Conservation (phyloP, 2,113 vertebrate genomes). For the Felis chaus region DNA sequence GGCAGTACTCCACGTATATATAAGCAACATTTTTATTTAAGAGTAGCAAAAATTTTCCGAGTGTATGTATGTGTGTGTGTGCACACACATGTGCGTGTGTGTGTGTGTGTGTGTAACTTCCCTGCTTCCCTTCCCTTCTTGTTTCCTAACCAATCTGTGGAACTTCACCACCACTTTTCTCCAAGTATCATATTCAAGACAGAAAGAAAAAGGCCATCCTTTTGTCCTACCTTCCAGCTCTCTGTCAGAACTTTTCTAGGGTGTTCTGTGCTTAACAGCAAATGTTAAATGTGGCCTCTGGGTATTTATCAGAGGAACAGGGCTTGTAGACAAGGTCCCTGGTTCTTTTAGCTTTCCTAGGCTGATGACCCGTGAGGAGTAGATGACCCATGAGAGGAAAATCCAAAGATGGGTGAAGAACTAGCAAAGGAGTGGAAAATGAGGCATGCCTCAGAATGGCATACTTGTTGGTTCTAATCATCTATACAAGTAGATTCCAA, state of each 20-base stretch:
- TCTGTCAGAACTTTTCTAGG: not conserved
- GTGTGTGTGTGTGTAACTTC: not conserved
- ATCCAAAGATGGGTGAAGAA: not conserved
- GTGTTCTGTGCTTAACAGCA: not conserved
- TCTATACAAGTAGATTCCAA: conserved; percentile 35
- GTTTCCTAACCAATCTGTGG: not conserved
- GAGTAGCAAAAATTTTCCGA: not conserved
- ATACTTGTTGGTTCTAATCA: not conserved
- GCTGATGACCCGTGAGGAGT: not conserved
- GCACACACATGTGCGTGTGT: too few species aligned
- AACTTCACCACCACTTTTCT: not conserved
- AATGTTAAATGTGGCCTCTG: not conserved
- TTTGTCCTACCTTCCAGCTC: not conserved
- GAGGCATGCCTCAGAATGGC: not conserved
- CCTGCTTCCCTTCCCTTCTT: not conserved
- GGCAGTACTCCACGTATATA: not conserved
- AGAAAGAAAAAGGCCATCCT: not conserved
- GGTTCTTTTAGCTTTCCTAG: not conserved
- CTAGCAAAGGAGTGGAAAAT: not conserved
- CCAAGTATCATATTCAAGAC: not conserved
- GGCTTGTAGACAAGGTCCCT: not conserved
- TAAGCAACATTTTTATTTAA: not conserved
- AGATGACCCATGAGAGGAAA: not conserved
- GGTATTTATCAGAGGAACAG: not conserved
- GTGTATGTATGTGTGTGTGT: not conserved